Percentiles rank a stretch among this genome's conserved stretches.
Evolutionary conservation across 2,888 invertebrate species (phyloP).

Genomic region (Thera obeliscata): DNA sequence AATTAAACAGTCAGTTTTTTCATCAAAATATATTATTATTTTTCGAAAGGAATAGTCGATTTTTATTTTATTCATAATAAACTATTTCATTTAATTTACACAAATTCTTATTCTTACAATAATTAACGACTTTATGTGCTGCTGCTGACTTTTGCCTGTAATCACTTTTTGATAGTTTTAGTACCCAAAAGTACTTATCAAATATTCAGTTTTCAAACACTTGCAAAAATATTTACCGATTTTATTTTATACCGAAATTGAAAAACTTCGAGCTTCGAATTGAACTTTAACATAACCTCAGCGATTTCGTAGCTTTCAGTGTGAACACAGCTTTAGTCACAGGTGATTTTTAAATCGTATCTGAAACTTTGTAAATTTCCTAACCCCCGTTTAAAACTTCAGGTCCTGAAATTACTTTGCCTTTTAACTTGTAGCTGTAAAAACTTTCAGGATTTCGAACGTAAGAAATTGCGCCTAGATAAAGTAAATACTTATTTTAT

Average conservation of each 20-base stretch:
- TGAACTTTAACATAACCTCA: neutral
- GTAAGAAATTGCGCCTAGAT: conserved; percentile 4
- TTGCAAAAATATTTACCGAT: no score
- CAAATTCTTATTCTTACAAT: no score
- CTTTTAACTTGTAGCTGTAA: conserved; percentile 13
- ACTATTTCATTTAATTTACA: no score
- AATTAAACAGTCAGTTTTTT: no score
- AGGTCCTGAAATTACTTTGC: conserved; percentile 14
- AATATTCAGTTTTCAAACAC: no score
- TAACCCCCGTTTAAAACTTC: conserved; percentile 8
- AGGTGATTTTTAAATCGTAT: conserved; percentile 31
- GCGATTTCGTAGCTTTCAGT: conserved; percentile 2
- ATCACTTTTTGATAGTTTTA: no score
- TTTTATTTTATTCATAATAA: no score
- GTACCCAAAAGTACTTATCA: no score
- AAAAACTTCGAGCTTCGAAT: conserved; percentile 4
- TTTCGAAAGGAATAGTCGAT: no score
- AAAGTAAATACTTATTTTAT: conserved; percentile 3
- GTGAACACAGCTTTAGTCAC: conserved; percentile 3
- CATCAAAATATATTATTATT: no score
- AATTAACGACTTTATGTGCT: no score
- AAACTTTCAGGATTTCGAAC: conserved; percentile 9
- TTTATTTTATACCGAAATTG: neutral
- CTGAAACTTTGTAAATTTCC: conserved; percentile 11
- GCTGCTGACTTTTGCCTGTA: no score